Evolutionary conservation across 2,113 vertebrate genomes (phyloP).

Genomic region (Pseudorectes ferrugineus): DNA sequence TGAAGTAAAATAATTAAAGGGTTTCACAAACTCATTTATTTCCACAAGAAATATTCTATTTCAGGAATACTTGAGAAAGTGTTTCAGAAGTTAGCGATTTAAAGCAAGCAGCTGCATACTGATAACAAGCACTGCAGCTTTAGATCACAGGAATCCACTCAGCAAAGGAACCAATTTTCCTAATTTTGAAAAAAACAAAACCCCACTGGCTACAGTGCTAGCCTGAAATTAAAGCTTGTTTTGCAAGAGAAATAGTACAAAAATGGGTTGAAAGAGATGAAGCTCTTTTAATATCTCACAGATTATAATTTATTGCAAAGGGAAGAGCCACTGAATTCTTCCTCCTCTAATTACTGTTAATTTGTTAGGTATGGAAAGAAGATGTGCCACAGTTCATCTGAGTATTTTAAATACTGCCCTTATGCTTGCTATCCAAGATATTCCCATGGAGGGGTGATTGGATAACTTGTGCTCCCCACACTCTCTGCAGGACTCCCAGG

Average conservation of each 20-base stretch:
- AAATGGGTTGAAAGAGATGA: neutral
- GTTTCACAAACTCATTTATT: constrained; percentile 39
- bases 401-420: neutral
- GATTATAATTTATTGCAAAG: neutral
- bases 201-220: neutral
- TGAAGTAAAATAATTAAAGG: constrained; percentile 46
- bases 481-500: fast-evolving
- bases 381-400: neutral
- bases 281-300: neutral
- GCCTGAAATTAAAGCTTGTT: neutral
- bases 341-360: neutral
- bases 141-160: constrained; percentile 14
- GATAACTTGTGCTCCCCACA: neutral
- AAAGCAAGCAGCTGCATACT: constrained; percentile 25
- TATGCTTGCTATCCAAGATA: neutral
- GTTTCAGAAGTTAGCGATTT: neutral
- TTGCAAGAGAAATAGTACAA: neutral
- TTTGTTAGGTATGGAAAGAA: neutral
- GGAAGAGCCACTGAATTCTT: neutral
- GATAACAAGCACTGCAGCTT: neutral
- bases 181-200: neutral
- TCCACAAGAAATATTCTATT: constrained; percentile 40
- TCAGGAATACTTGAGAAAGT: neutral
- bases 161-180: neutral
- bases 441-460: fast-evolving